phyloP scores from a whole-genome alignment of 2,797 vertebrate species.

The Nannoperca obscura region DNA sequence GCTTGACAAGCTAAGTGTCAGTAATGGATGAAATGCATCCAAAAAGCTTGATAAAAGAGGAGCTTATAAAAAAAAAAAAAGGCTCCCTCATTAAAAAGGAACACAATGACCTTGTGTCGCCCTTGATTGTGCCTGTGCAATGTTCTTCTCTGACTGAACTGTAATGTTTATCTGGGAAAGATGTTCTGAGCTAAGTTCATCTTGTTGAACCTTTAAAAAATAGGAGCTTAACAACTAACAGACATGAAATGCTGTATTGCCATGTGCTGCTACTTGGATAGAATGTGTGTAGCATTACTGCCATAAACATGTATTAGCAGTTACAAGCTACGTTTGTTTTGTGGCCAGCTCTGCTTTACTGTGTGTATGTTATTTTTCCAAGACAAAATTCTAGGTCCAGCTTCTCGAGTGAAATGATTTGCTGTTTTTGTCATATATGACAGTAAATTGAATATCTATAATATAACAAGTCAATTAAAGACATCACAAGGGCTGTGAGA shows the following conservation, averaged over 20 bases:
- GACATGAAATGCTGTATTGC: not conserved
- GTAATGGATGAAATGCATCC: conserved; percentile 21
- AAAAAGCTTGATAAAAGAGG: not conserved
- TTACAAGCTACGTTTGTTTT: conserved; percentile 8
- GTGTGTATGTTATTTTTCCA: not conserved
- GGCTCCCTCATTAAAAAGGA: not conserved
- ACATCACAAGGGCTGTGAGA: not conserved
- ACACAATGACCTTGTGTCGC: conserved; percentile 5
- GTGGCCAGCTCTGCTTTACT: not conserved
- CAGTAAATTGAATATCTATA: not conserved
- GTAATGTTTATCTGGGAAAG: not conserved
- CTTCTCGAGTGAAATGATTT: not conserved
- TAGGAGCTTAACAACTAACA: not conserved
- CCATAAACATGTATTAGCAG: not conserved
- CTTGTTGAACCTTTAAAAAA: not conserved
- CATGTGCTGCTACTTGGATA: not conserved
- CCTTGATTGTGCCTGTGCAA: not conserved
- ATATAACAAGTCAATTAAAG: not conserved
- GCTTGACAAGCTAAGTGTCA: conserved; percentile 8
- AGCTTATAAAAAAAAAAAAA: conserved; percentile 14
- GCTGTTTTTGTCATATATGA: not conserved
- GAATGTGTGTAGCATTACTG: not conserved
- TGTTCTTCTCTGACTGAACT: not conserved
- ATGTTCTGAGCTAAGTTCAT: not conserved
- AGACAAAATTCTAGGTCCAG: not conserved